Evolutionary conservation across 2,797 vertebrate species (phyloP).

Genomic region (Furcifer pardalis): DNA sequence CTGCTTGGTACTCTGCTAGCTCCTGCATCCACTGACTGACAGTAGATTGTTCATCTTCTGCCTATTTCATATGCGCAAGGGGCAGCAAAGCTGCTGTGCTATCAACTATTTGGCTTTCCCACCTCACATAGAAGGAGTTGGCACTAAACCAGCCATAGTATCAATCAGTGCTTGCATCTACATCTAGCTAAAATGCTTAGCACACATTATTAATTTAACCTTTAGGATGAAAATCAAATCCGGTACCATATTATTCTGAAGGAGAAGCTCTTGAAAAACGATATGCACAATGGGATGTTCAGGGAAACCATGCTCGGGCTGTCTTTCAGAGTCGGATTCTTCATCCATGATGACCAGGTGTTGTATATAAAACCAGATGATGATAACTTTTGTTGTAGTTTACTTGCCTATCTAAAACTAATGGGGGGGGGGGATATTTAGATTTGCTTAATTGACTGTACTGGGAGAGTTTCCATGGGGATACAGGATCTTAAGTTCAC

Average conservation of each 20-base stretch:
- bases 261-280: conserved; percentile 81
- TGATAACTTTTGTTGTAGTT: background rate
- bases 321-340: conserved; percentile 85
- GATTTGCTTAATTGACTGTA: background rate
- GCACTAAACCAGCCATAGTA: background rate
- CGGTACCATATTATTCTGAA: conserved; percentile 85
- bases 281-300: conserved; percentile 86
- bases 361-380: background rate
- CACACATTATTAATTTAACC: background rate
- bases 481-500: background rate
- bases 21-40: too few species aligned
- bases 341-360: conserved; percentile 81
- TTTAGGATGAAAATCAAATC: conserved; percentile 83
- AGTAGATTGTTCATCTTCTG: too few species aligned
- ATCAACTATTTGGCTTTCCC: background rate
- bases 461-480: background rate
- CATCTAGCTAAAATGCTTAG: background rate
- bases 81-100: too few species aligned
- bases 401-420: background rate
- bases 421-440: background rate
- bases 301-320: conserved; percentile 88
- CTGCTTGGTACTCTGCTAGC: too few species aligned
- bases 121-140: background rate
- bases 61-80: too few species aligned
- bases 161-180: background rate